A percentile compares a stretch with the other conserved stretches of the same genome.
Conservation (phyloP, 2,113 vertebrate genomes). For the Notothenia coriiceps region DNA sequence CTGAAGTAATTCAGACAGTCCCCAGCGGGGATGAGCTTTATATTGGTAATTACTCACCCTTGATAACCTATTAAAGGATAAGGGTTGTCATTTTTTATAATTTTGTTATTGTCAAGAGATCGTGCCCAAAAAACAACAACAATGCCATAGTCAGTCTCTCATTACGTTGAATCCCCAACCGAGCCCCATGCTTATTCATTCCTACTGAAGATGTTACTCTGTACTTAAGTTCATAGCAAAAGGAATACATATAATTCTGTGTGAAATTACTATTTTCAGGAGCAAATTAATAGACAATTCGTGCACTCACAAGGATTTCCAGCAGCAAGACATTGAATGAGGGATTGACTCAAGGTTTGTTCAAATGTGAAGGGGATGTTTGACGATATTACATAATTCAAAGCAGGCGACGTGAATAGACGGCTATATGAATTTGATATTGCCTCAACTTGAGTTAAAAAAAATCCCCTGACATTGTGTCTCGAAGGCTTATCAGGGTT, state of each 20-base stretch:
- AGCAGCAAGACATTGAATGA: background rate
- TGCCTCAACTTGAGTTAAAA: no score
- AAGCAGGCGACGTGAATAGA: no score
- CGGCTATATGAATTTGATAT: no score
- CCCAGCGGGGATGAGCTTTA: slow-evolving; percentile 51
- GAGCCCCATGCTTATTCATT: background rate
- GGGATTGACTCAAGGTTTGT: background rate
- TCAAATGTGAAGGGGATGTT: no score
- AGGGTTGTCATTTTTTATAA: background rate
- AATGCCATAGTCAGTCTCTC: background rate
- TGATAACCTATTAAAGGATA: slow-evolving; percentile 24
- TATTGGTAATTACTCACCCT: slow-evolving; percentile 46
- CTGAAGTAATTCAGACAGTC: slow-evolving; percentile 69
- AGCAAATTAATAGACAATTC: background rate
- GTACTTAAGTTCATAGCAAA: background rate
- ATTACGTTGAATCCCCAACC: no score
- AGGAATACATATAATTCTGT: background rate
- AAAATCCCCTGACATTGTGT: no score
- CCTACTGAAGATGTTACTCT: background rate
- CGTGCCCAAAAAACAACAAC: background rate
- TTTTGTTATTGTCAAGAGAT: slow-evolving; percentile 5
- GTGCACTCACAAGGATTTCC: background rate
- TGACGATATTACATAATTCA: no score
- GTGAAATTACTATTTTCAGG: background rate
- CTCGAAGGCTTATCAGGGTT: no score